Base-by-base conservation (phyloP, 2,888 invertebrate species). In the Junonia oenone region DNA sequence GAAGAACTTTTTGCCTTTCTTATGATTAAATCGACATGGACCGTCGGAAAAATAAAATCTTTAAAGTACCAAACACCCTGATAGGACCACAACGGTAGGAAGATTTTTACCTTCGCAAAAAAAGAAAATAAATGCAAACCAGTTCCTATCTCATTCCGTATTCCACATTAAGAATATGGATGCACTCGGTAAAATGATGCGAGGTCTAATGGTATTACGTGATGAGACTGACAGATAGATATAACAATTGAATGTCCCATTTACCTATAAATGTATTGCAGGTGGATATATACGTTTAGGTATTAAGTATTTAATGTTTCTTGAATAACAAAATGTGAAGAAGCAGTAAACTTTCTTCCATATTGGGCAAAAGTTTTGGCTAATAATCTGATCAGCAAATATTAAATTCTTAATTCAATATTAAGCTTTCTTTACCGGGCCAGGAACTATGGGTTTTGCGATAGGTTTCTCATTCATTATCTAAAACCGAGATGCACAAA, bases 251-350 rank as follows among this genome's bases (percentile, higher is more conserved):
- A 15, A 38, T 45, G 14, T 17, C 27, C 31, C n/a, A 33, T 33
- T n/a, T 1, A 11, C 3, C 31, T n/a, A 33, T 4, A 33, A n/a
- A 3, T 33, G 11, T 1, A 11, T n/a, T 33, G 11, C n/a, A 31
- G 9, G n/a, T n/a, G n/a, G 4, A n/a, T 33, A 33, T 33, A n/a
- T n/a, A n/a, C n/a, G n/a, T n/a, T n/a, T n/a, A n/a, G 11, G 4
- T 33, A n/a, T n/a, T 3, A n/a, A n/a, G 1, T n/a, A 33, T 33
- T 22, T 2, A 22, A 5, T 22, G 22, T 22, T 22, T 22, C 13
- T 4, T n/a, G 37, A 15, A 3, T 13, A 43, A 6, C 13, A 6
- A n/a, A 1, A 13, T 11, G 17, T 14, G 6, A 19, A 6, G 89
- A n/a, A n/a, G n/a, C n/a, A n/a, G n/a, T n/a, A n/a, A n/a, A n/a